Percentiles rank a stretch among this genome's conserved stretches.
Conservation (phyloP, 1,140 invertebrate species). For the Pseudomyrmex flavicornis region DNA sequence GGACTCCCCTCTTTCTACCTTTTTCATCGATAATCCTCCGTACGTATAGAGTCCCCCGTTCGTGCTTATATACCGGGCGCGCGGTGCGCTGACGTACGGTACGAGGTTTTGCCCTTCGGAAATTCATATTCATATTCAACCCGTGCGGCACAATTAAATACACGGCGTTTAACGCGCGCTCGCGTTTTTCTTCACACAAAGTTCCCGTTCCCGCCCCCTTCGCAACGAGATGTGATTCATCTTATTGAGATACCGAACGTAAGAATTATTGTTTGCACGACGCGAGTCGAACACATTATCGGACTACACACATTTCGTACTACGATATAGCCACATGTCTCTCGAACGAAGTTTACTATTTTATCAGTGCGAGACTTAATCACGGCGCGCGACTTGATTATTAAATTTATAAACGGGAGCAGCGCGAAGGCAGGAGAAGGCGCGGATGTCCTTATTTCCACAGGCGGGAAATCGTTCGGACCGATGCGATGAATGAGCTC, state of each 20-base stretch:
- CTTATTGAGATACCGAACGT: background rate
- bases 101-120: slow-evolving; percentile 39
- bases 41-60: slow-evolving; percentile 5
- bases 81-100: background rate
- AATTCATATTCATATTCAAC: background rate
- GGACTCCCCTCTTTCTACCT: slow-evolving; percentile 51
- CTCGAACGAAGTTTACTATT: slow-evolving; percentile 22
- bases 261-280: background rate
- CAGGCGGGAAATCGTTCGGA: slow-evolving; percentile 69
- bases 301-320: background rate
- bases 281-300: background rate
- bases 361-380: slow-evolving; percentile 30
- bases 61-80: too few species aligned
- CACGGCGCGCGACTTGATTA: slow-evolving; percentile 40
- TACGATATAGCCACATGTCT: slow-evolving; percentile 13
- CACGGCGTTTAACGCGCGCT: too few species aligned
- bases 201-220: too few species aligned
- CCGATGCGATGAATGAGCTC: slow-evolving; percentile 68
- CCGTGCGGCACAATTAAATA: too few species aligned
- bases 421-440: slow-evolving; percentile 1
- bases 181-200: too few species aligned
- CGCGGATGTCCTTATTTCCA: slow-evolving; percentile 69
- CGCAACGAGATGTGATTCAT: background rate
- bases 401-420: background rate
- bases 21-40: slow-evolving; percentile 62